Evolutionary conservation across 2,113 vertebrate species (phyloP), one percentile per base, ranked within the genome.

Genomic region (Oceanodroma tethys): DNA sequence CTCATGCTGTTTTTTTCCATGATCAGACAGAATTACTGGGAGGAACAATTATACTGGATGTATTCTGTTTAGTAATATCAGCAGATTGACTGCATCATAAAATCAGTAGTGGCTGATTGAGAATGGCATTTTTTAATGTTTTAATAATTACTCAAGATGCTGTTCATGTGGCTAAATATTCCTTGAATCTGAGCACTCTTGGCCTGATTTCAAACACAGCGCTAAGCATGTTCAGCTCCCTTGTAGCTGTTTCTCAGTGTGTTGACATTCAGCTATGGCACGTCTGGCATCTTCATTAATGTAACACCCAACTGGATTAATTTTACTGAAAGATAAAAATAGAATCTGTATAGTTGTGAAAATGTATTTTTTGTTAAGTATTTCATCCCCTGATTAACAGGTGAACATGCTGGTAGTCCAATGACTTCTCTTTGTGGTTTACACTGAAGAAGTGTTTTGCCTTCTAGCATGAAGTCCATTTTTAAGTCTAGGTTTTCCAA

Each of bases 351-450:
- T n/a, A 79, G 60, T 12, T 56, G 70, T 52, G 47, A 80, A 92
- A 52, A 56, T 7, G 7, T 22, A 1, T 22, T 47, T 93, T 71
- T 74, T 75, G 17, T 79, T 29, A 75, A 80, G 48, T 3, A 17
- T 87, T 95, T 88, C 11, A 27, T 7, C 32, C 22, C 26, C 43
- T 42, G 42, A 50, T 60, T n/a, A 68, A 36, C 32, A 71, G 11
- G 12, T 47, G 43, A 85, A 67, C 43, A 26, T 1, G 2, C 15
- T 71, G 16, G 42, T 79, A n/a, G 9, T 79, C 26, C 0, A 0
- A 16, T 58, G 15, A 67, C 32, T 52, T 17, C 18, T 85, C 48
- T 70, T 67, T 25, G 13, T 70, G 5, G 1, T 80, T 52, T 60
- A 42, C 6, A 2, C n/a, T 43, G 72, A 79, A 85, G 68, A 62